Base-by-base conservation (phyloP, 2,888 invertebrate genomes). In the Drosophila antonietae region DNA sequence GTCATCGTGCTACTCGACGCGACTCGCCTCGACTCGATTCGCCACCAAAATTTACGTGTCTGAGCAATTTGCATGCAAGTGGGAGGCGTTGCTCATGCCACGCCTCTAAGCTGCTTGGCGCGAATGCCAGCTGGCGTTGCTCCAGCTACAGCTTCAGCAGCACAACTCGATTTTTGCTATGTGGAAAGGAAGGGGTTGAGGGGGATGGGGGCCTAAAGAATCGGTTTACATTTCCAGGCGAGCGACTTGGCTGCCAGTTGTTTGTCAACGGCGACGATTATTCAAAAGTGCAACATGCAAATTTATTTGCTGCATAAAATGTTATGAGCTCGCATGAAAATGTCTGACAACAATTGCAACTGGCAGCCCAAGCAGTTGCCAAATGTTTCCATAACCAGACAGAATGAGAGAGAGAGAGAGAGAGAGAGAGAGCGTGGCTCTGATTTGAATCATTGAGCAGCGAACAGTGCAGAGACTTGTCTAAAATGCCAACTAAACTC, bases 241-340 rank as follows among this genome's bases (percentile, higher is more conserved):
- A 88, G 60, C 88, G 72, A 85, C 53, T 88, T 88, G 88, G 86
- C 83, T 89, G 74, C 80, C 76, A 79, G 90, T 88, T 86, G 81
- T 80, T 90, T 90, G 85, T 86, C 90, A 83, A 75, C 87, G 81
- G 73, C 78, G 69, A 81, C 90, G 89, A 86, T 86, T 86, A 86
- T 86, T 86, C 85, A 86, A 86, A 86, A 84, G 84, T 86, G 85
- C 85, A 86, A 86, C 90, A 88, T 86, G 90, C 90, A 89, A 86
- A 86, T 86, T 86, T 86, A 86, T 90, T 88, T 90, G 70, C 74
- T 74, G 75, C 85, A 86, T 86, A 86, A 86, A 88, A 88, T 86
- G 88, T 86, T 86, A 86, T 86, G 89, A 88, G 84, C 84, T 88
- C 87, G 73, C 87, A 86, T 86, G 84, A 89, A 89, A 89, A 85